phyloP scores from a whole-genome alignment of 2,888 invertebrate species.

The Cistogaster globosa region DNA sequence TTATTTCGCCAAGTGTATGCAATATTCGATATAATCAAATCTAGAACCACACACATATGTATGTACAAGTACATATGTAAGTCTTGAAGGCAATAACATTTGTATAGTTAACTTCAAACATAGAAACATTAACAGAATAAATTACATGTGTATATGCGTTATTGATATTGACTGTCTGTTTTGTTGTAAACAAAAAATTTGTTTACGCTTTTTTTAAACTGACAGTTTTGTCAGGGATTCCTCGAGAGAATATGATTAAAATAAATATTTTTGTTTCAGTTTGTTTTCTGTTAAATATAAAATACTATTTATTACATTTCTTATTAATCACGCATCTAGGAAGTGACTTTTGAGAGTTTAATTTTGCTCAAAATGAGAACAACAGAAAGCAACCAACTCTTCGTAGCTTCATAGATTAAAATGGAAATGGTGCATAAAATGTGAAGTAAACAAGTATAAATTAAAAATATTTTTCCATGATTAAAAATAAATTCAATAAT shows the following conservation, averaged over 20 bases:
- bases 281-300: constrained; percentile 42
- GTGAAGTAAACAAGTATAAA: constrained; percentile 68
- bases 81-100: neutral
- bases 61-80: no score
- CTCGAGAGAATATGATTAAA: constrained; percentile 54
- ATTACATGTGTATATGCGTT: neutral
- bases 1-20: neutral
- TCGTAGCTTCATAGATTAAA: constrained; percentile 54
- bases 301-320: constrained; percentile 56
- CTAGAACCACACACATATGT: neutral
- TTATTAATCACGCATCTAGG: constrained; percentile 68
- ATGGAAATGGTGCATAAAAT: constrained; percentile 70
- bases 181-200: constrained; percentile 41
- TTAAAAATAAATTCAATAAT: constrained; percentile 51
- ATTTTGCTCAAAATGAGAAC: constrained; percentile 52
- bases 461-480: constrained; percentile 64
- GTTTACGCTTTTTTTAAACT: constrained; percentile 53
- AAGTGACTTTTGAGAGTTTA: constrained; percentile 63
- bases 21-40: neutral
- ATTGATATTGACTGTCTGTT: constrained; percentile 51
- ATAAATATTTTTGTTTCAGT: neutral
- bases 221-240: constrained; percentile 62
- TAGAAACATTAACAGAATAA: no score
- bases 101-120: no score
- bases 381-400: constrained; percentile 54